Base-by-base conservation (phyloP, 2,888 invertebrate species). In the Drosophila hamatofila region DNA sequence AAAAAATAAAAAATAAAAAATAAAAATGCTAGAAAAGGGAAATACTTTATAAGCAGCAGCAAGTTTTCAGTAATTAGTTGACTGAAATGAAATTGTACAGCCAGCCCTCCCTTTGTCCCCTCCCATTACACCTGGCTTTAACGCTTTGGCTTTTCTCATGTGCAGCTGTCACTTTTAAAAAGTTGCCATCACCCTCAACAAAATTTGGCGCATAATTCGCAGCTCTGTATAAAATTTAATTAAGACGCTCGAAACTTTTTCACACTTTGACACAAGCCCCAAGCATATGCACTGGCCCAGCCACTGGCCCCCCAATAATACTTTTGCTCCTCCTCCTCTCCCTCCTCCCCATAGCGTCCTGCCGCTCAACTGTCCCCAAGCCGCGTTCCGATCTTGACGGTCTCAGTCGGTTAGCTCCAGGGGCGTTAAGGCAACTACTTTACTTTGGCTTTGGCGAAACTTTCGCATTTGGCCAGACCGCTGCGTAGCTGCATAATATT, bases 131-230 rank as follows among this genome's bases (percentile, higher is more conserved):
- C 52, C 52, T 52, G 52, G 23, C 25, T 37, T 11, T 23, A n/a
- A 3, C n/a, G 30, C 51, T 64, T 72, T 60, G 16, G 58, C 61
- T 65, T 77, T 77, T 60, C 77, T 35, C 77, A 70, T 78, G 75
- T 78, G 82, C 84, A 86, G 86, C 86, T 86, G 84, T 85, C 84
- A 86, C 86, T 86, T 81, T 84, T 81, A 72, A 83, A 81, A 83
- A 83, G 85, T 83, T 83, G 58, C 71, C 73, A 67, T 71, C 78
- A 65, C 72, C 77, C 74, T 71, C 35, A 35, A 33, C 49, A 33
- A 55, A 72, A 60, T 73, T 69, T 77, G 70, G 70, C 70, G 77
- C 77, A 74, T 82, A 84, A 79, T 74, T 77, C 77, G 73, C 69
- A 57, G 75, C 80, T 72, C 75, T 81, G 70, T 80, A 83, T 83